phyloP scores from a whole-genome alignment of 2,888 invertebrate species.

The Lepas anatifera region DNA sequence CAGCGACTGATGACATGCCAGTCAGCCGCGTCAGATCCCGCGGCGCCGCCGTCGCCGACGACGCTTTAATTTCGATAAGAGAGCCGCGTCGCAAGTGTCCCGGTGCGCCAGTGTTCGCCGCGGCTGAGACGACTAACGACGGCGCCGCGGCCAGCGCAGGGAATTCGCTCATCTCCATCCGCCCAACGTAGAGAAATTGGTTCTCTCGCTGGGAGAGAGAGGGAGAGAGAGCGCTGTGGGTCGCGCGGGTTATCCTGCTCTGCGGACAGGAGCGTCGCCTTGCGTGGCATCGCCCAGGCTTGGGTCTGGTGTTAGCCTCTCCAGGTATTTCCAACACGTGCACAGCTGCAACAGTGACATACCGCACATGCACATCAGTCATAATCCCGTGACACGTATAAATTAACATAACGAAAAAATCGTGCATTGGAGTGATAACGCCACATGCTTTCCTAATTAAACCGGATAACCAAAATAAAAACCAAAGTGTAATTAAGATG shows the following conservation, averaged over 20 bases:
- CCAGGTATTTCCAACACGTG: too few relatives aligned
- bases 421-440: too few relatives aligned
- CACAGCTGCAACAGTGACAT: too few relatives aligned
- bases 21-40: too few relatives aligned
- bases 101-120: neutral
- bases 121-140: neutral
- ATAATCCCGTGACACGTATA: too few relatives aligned
- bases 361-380: too few relatives aligned
- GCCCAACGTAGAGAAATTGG: neutral
- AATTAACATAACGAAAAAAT: too few relatives aligned
- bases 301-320: neutral
- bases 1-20: too few relatives aligned
- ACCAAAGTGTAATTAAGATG: too few relatives aligned
- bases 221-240: neutral
- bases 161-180: constrained; percentile 7
- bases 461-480: too few relatives aligned
- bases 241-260: neutral
- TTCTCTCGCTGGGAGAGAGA: neutral
- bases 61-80: neutral
- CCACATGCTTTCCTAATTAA: too few relatives aligned
- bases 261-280: neutral
- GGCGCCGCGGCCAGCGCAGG: neutral
- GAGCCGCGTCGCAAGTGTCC: neutral
- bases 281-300: neutral
- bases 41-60: too few relatives aligned